Conservation (phyloP, 2,113 vertebrate species). For the Antigone vipio region DNA sequence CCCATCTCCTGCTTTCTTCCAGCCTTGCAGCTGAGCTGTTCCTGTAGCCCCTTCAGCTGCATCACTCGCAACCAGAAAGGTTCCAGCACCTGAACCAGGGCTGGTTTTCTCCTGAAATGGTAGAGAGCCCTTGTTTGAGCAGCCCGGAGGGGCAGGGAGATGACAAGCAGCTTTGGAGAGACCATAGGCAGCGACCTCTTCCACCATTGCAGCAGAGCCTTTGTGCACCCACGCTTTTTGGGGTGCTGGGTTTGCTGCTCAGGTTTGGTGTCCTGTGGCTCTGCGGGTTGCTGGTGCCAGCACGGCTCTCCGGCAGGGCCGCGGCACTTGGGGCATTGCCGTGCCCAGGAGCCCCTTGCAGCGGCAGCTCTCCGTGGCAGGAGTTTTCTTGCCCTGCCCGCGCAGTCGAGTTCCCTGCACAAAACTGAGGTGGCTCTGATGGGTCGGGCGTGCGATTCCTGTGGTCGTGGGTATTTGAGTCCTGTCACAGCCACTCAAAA, state of each 20-base stretch:
- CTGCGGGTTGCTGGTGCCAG: background rate
- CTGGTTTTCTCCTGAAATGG: background rate
- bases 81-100: background rate
- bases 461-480: background rate
- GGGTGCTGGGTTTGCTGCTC: background rate
- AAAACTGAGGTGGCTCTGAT: background rate
- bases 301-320: background rate
- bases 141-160: background rate
- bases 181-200: background rate
- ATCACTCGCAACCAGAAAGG: background rate
- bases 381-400: background rate
- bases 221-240: accelerated
- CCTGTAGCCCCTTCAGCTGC: background rate
- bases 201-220: background rate
- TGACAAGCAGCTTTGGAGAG: background rate
- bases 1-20: background rate
- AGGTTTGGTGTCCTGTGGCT: background rate
- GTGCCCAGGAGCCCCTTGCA: background rate
- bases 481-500: background rate
- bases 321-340: accelerated
- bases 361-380: background rate
- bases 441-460: accelerated
- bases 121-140: background rate
- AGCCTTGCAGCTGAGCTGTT: background rate
- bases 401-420: background rate